phyloP scores from a whole-genome alignment of 1,140 invertebrate species.

The Hylyphantes graminicola region DNA sequence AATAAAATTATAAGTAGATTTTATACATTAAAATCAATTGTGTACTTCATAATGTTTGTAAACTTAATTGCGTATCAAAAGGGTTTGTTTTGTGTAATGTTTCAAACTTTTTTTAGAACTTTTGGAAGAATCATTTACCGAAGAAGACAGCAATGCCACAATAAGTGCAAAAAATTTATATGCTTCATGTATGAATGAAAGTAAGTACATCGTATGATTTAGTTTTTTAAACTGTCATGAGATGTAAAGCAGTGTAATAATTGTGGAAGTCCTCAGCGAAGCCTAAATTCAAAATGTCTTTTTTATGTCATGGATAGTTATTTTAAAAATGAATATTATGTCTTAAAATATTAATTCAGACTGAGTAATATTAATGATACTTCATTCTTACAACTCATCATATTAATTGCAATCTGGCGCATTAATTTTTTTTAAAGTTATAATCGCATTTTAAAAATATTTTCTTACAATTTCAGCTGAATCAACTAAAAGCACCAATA shows the following conservation, averaged over 20 bases:
- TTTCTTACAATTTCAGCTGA: not conserved
- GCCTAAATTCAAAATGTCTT: not conserved
- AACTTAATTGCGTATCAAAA: not conserved
- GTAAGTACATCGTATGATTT: slow-evolving; percentile 66
- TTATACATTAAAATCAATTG: too few species aligned
- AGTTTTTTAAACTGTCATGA: not conserved
- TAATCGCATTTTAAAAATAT: too few species aligned
- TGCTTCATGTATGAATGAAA: slow-evolving; percentile 84
- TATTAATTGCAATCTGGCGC: too few species aligned
- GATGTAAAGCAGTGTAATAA: not conserved
- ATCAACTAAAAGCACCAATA: not conserved
- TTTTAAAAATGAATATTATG: too few species aligned
- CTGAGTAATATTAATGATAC: too few species aligned
- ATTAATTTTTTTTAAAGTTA: too few species aligned
- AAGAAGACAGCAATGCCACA: slow-evolving; percentile 65
- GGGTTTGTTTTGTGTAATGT: not conserved
- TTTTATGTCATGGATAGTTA: not conserved
- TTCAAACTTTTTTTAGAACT: slow-evolving; percentile 64
- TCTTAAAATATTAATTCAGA: too few species aligned
- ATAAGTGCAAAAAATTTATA: slow-evolving; percentile 80
- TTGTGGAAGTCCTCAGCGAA: not conserved
- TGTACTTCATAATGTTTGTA: too few species aligned
- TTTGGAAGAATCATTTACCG: slow-evolving; percentile 65
- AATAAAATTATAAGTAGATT: too few species aligned
- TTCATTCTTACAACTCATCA: too few species aligned